Evolutionary conservation across 2,888 invertebrate species (phyloP), one percentile per base, ranked within the genome.

Genomic region (Archips xylosteana): DNA sequence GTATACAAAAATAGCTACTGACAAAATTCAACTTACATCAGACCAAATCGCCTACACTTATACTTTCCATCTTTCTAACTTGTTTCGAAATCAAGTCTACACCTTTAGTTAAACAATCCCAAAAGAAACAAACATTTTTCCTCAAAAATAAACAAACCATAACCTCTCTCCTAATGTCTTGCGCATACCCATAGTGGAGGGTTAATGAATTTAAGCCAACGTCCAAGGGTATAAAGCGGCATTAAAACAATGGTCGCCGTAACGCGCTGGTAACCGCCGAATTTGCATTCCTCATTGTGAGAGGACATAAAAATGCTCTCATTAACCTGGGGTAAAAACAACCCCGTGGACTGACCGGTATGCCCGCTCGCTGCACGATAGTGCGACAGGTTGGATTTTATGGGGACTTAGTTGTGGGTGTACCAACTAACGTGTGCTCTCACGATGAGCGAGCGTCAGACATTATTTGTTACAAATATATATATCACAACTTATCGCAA

Each of bases 231-330:
- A 81, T 87, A 85, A 89, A 87, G 85, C 87, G 83, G 84, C 84
- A 90, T 92, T 92, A 91, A 91, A 91, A 92, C 91, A 91, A 92
- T 90, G 88, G 89, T 83, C 83, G 85, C 82, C 83, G 88, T 90
- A 89, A 91, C 87, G 88, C 87, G 87, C 84, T 84, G 85, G 87
- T 89, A 89, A 89, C 88, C 89, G 86, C 88, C 89, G 85, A 92
- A 94, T 94, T 94, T 94, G 93, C 94, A 94, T 94, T 94, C 93
- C 92, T 94, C 92, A 92, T 92, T 92, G 94, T 87, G 89, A 86
- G 87, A 89, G 89, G 84, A 91, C 92, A 90, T 92, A 94, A 94
- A 94, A 94, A 92, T 91, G 86, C 89, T 87, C 94, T 93, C 92
- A 94, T 94, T 94, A 92, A 92, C 92, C 91, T 91, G 90, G 85